phyloP scores from a whole-genome alignment of 2,888 invertebrate species.

The Anoplius nigerrimus region DNA sequence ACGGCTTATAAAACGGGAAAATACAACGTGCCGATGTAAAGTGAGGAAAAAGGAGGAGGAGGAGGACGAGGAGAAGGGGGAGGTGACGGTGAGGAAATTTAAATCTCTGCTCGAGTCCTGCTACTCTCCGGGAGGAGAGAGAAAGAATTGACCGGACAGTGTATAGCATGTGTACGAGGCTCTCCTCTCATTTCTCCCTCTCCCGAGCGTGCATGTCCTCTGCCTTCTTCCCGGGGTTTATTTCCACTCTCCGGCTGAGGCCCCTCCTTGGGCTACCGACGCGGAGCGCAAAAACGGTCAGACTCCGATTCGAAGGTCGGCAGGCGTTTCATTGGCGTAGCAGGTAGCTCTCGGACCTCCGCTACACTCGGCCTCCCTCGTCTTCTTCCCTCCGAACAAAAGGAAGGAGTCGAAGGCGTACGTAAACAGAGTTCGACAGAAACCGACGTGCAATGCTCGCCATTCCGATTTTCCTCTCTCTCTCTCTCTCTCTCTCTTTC shows the following conservation, averaged over 20 bases:
- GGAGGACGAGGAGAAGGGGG: no score
- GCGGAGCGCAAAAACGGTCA: conserved; percentile 68
- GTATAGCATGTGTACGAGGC: conserved; percentile 8
- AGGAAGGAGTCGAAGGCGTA: background rate
- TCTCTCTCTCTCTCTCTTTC: no score
- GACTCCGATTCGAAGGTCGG: conserved; percentile 72
- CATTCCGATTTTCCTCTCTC: no score
- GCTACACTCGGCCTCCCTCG: background rate
- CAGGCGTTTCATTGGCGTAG: conserved; percentile 69
- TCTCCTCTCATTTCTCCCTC: conserved; percentile 3
- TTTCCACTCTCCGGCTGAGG: conserved; percentile 23
- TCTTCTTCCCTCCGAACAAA: background rate
- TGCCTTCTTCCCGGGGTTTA: conserved; percentile 23
- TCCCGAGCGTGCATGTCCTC: conserved; percentile 21
- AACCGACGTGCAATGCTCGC: background rate
- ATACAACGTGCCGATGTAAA: no score
- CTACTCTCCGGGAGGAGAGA: no score
- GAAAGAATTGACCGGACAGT: no score
- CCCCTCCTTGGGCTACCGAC: conserved; percentile 40
- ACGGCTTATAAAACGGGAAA: no score
- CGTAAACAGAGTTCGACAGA: no score
- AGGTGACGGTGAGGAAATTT: no score
- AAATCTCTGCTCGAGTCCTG: no score
- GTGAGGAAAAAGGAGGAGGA: no score
- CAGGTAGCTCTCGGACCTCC: conserved; percentile 46